These are phyloP conservation scores for Galago senegalensis DNA, from an alignment of 2,797 vertebrate genomes.

Conservation along the genomic window DNA sequence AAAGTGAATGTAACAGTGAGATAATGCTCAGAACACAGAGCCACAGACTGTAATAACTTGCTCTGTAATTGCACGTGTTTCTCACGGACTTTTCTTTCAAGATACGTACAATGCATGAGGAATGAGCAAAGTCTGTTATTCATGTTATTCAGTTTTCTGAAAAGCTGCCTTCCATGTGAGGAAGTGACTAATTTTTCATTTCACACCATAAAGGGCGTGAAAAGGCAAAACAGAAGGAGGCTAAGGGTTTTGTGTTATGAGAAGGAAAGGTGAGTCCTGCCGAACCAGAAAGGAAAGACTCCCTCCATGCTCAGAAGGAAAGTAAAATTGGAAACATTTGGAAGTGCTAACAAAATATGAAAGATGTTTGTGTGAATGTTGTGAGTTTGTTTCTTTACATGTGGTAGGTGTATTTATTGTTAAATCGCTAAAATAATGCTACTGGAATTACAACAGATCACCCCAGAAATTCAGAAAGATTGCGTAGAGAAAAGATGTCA, in stretches of 20 bases:
- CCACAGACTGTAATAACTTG: constrained; percentile 71
- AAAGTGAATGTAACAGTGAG: constrained; percentile 6
- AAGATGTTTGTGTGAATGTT: constrained; percentile 78
- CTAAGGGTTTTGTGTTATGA: constrained; percentile 62
- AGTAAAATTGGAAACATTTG: constrained; percentile 67
- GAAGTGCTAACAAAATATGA: constrained; percentile 49
- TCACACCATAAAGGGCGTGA: constrained; percentile 89
- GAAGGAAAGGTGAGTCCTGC: constrained; percentile 73
- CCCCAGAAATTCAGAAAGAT: constrained; percentile 84
- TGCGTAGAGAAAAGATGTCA: constrained; percentile 84
- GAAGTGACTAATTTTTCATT: constrained; percentile 91
- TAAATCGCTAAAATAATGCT: constrained; percentile 85
- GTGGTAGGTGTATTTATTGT: constrained; percentile 78
- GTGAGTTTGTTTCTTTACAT: constrained; percentile 83
- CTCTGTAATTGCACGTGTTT: constrained; percentile 75
- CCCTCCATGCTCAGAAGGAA: constrained; percentile 66
- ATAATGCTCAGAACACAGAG: background rate
- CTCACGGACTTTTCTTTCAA: constrained; percentile 85
- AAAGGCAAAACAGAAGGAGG: constrained; percentile 83
- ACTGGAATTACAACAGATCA: constrained; percentile 82
- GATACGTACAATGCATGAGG: constrained; percentile 85
- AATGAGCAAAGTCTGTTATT: constrained; percentile 82
- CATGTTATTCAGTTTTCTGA: constrained; percentile 82
- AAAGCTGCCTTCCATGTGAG: constrained; percentile 86
- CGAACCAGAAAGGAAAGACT: constrained; percentile 64